Percentiles rank a stretch among this genome's conserved stretches.
Conservation (phyloP, 2,797 vertebrate species). For the Enteromius unitaeniatus region DNA sequence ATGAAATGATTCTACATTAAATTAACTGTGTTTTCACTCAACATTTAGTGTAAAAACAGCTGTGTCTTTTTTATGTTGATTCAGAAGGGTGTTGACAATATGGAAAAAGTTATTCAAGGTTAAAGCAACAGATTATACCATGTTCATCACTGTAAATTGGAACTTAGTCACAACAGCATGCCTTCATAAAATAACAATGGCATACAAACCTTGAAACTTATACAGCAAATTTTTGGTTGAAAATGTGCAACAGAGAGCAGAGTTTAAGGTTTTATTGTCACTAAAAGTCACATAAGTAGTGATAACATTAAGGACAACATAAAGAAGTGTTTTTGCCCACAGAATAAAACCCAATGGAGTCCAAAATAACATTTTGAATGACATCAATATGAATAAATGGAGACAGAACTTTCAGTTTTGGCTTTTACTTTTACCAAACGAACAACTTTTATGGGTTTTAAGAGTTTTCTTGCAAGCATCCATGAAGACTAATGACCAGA, state of each 20-base stretch:
- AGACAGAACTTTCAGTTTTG: not conserved
- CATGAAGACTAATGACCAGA: slow-evolving; percentile 18
- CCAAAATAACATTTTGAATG: not conserved
- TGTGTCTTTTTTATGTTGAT: slow-evolving; percentile 55
- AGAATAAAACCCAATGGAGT: not conserved
- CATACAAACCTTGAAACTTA: slow-evolving; percentile 5
- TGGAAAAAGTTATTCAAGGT: slow-evolving; percentile 63
- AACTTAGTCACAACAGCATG: slow-evolving; percentile 21
- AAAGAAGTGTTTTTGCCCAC: not conserved
- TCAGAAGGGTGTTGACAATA: slow-evolving; percentile 69
- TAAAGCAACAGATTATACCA: slow-evolving; percentile 63
- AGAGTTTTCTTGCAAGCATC: not conserved
- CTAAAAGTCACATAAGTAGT: not conserved
- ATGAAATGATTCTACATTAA: not conserved
- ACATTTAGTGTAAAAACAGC: slow-evolving; percentile 18
- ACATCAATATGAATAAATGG: not conserved
- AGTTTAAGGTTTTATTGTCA: not conserved
- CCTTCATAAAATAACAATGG: slow-evolving; percentile 23
- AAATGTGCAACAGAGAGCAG: not conserved
- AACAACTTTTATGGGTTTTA: not conserved
- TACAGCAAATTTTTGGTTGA: slow-evolving; percentile 1
- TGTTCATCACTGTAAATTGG: slow-evolving; percentile 4
- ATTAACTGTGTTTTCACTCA: not conserved
- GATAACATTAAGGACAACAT: not conserved
- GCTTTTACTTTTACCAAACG: slow-evolving; percentile 4